Conservation (phyloP, 2,797 vertebrate species). For the Pipistrellus pygmaeus region DNA sequence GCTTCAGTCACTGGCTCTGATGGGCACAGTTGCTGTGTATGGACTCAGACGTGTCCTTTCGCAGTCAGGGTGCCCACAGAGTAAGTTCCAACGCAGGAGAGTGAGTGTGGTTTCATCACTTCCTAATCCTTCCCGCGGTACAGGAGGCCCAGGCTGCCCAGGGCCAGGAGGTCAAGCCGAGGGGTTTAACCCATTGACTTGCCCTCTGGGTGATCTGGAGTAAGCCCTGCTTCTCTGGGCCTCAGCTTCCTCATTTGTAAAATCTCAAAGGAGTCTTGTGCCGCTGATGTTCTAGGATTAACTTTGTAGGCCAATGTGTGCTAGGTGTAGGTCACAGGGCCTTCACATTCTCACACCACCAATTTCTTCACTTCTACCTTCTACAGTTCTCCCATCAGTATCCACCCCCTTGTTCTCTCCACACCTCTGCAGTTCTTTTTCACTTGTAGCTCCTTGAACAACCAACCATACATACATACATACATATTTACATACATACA, state of each 20-base stretch:
- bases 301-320: neutral
- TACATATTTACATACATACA: neutral
- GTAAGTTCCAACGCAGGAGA: neutral
- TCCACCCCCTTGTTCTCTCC: neutral
- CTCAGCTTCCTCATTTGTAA: neutral
- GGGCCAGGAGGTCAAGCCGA: neutral
- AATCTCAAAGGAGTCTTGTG: neutral
- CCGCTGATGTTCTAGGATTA: neutral
- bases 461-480: neutral
- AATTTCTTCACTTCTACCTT: neutral
- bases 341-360: neutral
- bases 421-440: neutral
- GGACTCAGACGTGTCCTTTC: neutral
- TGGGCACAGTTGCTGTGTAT: neutral
- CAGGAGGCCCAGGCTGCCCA: neutral
- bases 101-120: neutral
- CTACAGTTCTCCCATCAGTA: neutral
- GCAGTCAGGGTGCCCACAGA: neutral
- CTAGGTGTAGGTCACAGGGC: neutral
- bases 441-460: constrained; percentile 15
- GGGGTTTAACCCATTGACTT: neutral
- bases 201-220: neutral
- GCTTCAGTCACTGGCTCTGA: neutral
- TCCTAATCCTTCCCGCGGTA: neutral
- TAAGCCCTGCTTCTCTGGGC: neutral